These are phyloP conservation scores for Pseudorectes ferrugineus DNA, from an alignment of 2,113 vertebrate species.

Conservation along the genomic window DNA sequence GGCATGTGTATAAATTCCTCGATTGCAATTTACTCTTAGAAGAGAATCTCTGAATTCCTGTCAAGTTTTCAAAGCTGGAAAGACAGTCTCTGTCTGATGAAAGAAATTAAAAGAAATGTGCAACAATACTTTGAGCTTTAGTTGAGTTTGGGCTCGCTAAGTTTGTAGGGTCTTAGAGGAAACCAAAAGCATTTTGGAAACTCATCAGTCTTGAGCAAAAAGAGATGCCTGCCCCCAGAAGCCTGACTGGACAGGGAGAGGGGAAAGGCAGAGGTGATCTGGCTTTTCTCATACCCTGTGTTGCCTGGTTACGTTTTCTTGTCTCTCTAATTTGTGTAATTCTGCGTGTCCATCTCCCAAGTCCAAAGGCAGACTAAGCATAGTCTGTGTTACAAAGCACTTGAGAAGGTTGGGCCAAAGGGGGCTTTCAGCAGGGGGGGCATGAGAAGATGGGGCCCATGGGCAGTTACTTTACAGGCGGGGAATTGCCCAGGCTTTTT, in stretches of 20 bases:
- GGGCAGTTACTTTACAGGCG: not conserved
- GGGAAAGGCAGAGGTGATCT: not conserved
- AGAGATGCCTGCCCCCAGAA: not conserved
- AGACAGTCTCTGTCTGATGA: not conserved
- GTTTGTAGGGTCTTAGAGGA: not conserved
- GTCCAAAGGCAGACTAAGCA: not conserved
- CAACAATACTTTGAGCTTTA: not conserved
- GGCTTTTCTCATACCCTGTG: not conserved
- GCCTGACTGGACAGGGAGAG: not conserved
- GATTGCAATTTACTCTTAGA: not conserved
- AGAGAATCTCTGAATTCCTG: not conserved
- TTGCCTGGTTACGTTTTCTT: not conserved
- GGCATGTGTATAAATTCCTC: not conserved
- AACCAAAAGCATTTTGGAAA: not conserved
- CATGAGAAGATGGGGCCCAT: not conserved
- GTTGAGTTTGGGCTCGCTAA: not conserved
- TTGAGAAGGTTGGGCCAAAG: not conserved
- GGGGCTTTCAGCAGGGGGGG: rapidly evolving
- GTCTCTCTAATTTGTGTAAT: not conserved
- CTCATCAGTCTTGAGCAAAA: not conserved
- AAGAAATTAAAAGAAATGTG: not conserved
- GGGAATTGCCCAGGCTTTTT: rapidly evolving
- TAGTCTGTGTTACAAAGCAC: not conserved
- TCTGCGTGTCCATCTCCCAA: not conserved
- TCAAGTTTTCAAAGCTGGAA: not conserved